Evolutionary conservation across 2,888 invertebrate species (phyloP).

Genomic region (Strigamia crassipes): DNA sequence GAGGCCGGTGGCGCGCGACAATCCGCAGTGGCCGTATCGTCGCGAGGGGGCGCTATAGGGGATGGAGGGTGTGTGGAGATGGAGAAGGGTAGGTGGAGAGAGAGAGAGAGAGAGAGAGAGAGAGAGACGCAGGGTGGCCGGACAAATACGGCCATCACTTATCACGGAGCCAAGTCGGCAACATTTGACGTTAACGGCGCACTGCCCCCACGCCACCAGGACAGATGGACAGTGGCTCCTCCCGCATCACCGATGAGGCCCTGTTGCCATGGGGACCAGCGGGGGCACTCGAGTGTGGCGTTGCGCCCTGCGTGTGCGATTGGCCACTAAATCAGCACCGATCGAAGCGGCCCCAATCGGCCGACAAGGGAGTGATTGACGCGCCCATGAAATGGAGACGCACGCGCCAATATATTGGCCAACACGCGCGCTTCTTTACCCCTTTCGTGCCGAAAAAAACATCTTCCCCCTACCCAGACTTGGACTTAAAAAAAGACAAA

Average conservation of each 20-base stretch:
- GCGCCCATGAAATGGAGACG: conserved; percentile 34
- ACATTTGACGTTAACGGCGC: conserved; percentile 46
- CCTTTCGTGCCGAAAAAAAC: not conserved
- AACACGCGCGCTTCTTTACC: conserved; percentile 14
- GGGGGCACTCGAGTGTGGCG: conserved; percentile 39
- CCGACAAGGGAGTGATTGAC: conserved; percentile 37
- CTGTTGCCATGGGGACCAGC: conserved; percentile 23
- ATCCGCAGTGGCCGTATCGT: conserved; percentile 34
- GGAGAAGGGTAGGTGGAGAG: conserved; percentile 26
- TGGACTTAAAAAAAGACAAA: not conserved
- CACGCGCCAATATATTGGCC: conserved; percentile 43
- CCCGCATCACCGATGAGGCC: conserved; percentile 44
- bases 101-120: conserved; percentile 39
- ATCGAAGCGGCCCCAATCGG: conserved; percentile 30
- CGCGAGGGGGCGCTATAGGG: conserved; percentile 43
- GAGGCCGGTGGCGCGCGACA: conserved; percentile 37
- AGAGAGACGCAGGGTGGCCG: conserved; percentile 41
- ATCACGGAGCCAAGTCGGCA: conserved; percentile 45
- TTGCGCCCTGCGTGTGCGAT: conserved; percentile 34
- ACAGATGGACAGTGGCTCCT: conserved; percentile 45
- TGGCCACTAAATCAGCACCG: conserved; percentile 37
- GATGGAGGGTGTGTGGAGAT: conserved; percentile 27
- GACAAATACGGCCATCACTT: conserved; percentile 47
- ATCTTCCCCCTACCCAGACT: conserved; percentile 14
- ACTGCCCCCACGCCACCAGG: conserved; percentile 24